These are phyloP conservation scores for Spheniscus mendiculus DNA, from an alignment of 2,113 vertebrate genomes.

Conservation along the genomic window DNA sequence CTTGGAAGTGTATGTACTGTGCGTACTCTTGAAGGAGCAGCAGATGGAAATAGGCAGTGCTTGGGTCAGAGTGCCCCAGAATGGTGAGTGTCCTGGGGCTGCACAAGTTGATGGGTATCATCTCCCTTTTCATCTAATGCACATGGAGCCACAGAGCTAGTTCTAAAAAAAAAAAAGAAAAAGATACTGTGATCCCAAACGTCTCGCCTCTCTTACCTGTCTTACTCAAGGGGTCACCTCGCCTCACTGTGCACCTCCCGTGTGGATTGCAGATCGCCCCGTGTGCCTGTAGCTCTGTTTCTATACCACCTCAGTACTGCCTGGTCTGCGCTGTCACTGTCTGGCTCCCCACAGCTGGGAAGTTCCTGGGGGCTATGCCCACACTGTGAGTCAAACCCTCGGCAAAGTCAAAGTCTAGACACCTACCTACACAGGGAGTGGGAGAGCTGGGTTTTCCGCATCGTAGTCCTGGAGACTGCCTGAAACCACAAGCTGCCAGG, in stretches of 20 bases:
- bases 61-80: background rate
- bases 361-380: background rate
- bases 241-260: background rate
- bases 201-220: background rate
- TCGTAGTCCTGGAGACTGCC: background rate
- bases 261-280: fast-evolving
- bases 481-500: background rate
- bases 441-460: background rate
- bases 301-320: background rate
- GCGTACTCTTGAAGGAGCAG: background rate
- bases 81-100: background rate
- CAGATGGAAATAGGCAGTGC: background rate
- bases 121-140: background rate
- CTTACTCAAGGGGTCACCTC: background rate
- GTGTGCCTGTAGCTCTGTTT: background rate
- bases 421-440: background rate
- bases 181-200: background rate
- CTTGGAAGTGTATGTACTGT: background rate
- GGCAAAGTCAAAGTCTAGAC: background rate
- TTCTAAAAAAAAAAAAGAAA: background rate
- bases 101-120: background rate
- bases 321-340: background rate
- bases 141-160: background rate
- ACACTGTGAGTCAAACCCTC: background rate
- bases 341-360: background rate